Conservation (phyloP, 2,888 invertebrate genomes). For the Pheosia gnoma region DNA sequence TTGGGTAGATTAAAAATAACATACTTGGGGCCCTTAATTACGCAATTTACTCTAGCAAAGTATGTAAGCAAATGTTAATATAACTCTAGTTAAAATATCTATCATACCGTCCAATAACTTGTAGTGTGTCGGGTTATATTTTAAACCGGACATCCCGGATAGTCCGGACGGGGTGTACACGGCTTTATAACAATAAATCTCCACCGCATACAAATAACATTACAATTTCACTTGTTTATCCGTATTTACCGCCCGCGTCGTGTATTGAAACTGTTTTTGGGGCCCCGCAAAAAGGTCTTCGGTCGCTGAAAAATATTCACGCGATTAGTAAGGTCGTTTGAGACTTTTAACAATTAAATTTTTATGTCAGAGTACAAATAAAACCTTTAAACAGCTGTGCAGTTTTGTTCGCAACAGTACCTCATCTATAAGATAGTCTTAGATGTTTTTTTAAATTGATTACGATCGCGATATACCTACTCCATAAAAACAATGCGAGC, state of each 20-base stretch:
- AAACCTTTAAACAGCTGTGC: no score
- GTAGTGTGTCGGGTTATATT: conserved; percentile 22
- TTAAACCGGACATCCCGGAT: conserved; percentile 17
- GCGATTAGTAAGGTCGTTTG: not conserved
- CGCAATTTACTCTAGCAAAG: no score
- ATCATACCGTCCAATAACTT: not conserved
- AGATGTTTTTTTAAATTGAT: no score
- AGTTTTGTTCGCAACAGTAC: no score
- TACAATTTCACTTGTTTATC: conserved; percentile 27
- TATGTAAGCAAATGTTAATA: not conserved
- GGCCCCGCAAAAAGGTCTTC: conserved; percentile 15
- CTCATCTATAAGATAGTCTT: no score
- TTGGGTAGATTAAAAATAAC: no score
- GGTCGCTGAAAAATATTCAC: not conserved
- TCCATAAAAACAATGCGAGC: not conserved
- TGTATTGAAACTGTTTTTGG: conserved; percentile 18
- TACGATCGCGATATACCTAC: not conserved
- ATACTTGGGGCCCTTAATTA: no score
- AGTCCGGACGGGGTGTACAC: conserved; percentile 2
- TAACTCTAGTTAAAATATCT: not conserved
- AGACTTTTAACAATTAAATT: not conserved
- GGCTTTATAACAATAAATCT: conserved; percentile 32
- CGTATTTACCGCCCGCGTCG: conserved; percentile 26
- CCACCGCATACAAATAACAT: conserved; percentile 11
- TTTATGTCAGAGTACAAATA: not conserved